Conservation (phyloP, 2,888 invertebrate species). For the Liposcelis brunnea region DNA sequence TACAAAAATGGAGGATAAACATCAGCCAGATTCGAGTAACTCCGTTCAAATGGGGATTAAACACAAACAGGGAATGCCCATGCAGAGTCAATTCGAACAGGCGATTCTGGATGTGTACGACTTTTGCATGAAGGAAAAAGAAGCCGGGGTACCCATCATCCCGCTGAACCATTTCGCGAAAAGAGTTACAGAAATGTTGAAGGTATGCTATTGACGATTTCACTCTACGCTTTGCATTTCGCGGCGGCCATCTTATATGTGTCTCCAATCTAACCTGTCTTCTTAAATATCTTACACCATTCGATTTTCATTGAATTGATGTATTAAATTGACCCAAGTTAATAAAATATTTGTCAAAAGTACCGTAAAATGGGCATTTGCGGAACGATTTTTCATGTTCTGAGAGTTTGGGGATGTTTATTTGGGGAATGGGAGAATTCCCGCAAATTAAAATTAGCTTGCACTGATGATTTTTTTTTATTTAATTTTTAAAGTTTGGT, state of each 20-base stretch:
- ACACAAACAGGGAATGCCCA: conserved; percentile 7
- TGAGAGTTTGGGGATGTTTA: no score
- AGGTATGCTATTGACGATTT: background rate
- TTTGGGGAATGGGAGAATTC: no score
- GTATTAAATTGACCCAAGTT: no score
- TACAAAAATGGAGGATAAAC: conserved; percentile 9
- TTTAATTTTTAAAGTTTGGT: no score
- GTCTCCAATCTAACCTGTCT: no score
- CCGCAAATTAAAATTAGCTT: no score
- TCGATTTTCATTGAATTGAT: no score
- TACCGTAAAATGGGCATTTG: no score
- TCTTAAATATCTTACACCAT: no score
- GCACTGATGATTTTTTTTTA: no score
- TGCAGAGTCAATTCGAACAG: conserved; percentile 6
- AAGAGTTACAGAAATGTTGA: conserved; percentile 7
- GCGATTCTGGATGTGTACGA: conserved; percentile 6
- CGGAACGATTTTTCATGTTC: no score
- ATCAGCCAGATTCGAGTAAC: background rate
- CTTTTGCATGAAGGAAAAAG: conserved; percentile 5
- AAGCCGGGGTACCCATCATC: conserved; percentile 6
- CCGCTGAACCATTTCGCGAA: conserved; percentile 6
- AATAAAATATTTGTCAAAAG: no score
- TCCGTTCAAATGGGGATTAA: conserved; percentile 7
- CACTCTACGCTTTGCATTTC: conserved; percentile 1
- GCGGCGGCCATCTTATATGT: conserved; percentile 1